These are phyloP conservation scores for Cordilura impudica DNA, from an alignment of 2,888 invertebrate species.

Conservation along the genomic window DNA sequence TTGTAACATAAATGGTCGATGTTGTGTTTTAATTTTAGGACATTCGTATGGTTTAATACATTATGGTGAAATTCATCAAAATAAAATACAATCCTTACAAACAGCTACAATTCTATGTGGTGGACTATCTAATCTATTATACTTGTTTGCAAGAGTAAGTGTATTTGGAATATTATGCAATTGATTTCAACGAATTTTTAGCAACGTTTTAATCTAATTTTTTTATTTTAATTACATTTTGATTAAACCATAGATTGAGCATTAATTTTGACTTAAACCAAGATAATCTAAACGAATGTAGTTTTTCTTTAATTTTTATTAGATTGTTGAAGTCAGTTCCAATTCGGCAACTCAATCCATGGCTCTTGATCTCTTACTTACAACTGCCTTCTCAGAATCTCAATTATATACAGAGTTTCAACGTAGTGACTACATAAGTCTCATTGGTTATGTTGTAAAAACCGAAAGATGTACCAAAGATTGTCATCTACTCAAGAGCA, in stretches of 20 bases:
- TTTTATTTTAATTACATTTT: not conserved
- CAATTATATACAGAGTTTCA: conserved; percentile 82
- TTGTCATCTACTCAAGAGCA: conserved; percentile 81
- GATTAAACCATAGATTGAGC: no score
- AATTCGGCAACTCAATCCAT: conserved; percentile 81
- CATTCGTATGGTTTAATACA: conserved; percentile 72
- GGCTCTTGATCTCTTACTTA: conserved; percentile 81
- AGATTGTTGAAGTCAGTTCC: conserved; percentile 84
- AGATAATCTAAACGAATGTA: no score
- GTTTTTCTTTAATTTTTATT: no score
- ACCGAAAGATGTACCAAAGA: conserved; percentile 81
- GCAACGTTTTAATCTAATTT: no score
- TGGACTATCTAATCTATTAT: conserved; percentile 83
- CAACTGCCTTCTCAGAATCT: conserved; percentile 81
- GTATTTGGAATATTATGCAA: not conserved
- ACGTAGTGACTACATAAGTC: conserved; percentile 80
- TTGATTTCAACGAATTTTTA: no score
- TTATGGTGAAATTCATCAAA: conserved; percentile 72
- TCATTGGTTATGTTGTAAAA: conserved; percentile 82
- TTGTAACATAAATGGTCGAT: not conserved
- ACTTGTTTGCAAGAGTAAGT: conserved; percentile 83
- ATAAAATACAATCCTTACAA: conserved; percentile 72
- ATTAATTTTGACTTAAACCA: no score
- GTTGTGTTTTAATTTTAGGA: conserved; percentile 55
- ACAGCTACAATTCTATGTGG: conserved; percentile 78